Percentiles rank a stretch among this genome's conserved stretches.
These are phyloP conservation scores for Brachionus koreanus DNA, from an alignment of 1,140 invertebrate species.

Conservation along the genomic window DNA sequence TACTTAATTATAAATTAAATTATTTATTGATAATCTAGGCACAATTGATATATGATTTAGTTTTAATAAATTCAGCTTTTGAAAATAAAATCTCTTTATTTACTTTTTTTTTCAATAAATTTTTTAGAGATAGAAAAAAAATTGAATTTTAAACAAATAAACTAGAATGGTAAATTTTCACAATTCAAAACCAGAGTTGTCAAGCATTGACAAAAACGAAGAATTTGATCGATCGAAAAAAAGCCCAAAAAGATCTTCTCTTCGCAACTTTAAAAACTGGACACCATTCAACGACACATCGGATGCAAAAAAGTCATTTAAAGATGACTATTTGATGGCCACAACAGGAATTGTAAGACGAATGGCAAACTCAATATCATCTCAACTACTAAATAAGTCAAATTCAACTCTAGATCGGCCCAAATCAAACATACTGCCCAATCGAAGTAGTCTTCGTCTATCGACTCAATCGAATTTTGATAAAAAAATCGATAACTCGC, in stretches of 20 bases:
- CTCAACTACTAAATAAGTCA: conserved; percentile 3
- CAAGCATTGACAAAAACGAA: not conserved
- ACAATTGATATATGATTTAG: not conserved
- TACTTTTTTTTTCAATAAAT: not conserved
- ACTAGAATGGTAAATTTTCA: conserved; percentile 17
- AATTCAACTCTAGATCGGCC: not conserved
- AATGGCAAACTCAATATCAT: conserved; percentile 15
- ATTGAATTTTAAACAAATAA: not conserved
- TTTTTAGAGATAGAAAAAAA: not conserved
- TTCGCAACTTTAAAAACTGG: conserved; percentile 19
- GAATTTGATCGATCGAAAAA: not conserved
- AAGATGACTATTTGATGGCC: not conserved
- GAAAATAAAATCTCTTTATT: not conserved
- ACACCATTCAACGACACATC: not conserved
- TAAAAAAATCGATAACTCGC: not conserved
- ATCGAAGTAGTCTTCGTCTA: not conserved
- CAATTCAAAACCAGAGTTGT: not conserved
- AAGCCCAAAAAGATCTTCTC: not conserved
- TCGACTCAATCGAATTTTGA: not conserved
- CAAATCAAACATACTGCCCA: not conserved
- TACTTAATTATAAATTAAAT: not conserved
- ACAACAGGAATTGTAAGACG: conserved; percentile 2
- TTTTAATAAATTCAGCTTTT: not conserved
- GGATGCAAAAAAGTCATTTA: not conserved
- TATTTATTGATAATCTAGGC: not conserved